Base-by-base conservation (phyloP, 1,140 invertebrate species). In the Psilanteris sp. region DNA sequence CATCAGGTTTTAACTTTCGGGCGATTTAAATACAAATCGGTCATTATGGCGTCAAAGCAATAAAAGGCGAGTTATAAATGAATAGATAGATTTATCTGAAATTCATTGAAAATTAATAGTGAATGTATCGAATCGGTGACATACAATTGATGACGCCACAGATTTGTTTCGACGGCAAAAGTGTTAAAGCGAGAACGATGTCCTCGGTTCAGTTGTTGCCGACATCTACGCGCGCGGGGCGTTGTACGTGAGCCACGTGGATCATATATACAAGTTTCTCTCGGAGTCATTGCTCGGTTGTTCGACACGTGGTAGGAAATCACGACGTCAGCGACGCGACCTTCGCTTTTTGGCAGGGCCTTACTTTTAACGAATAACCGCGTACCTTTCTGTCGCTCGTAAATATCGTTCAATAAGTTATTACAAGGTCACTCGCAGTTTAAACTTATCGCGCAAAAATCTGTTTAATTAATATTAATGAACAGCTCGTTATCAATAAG, bases 211-310 rank as follows among this genome's bases (percentile, higher is more conserved):
- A n/a, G n/a, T 62, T 26, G 52, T 43, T 11, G 16, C 41, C 13
- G 44, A 66, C 52, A 43, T 48, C 67, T 55, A 76, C 39, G 41
- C 36, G 52, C 41, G 36, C 50, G n/a, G 39, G 34, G 20, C 11
- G 15, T 14, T 29, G 62, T 73, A 70, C 76, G 72, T 75, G 68
- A 75, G 54, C 44, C 68, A 80, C 78, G 81, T 78, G 77, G 43
- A 75, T 46, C 54, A 44, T 55, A 77, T n/a, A n/a, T 77, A 68
- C 75, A 77, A 62, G 75, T 77, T 77, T 77, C 74, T 43, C 32
- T 61, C 46, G 61, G 48, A 67, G 74, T 77, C 74, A 72, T 67
- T 62, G 74, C 67, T 67, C 67, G 57, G 36, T 31, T 61, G 36
- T 31, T 44, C 55, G 74, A 72, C 67, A 77, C 74, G 74, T 77